A percentile compares a stretch with the other conserved stretches of the same genome.
These are phyloP conservation scores for Philopedon plagiatum DNA, from an alignment of 2,888 invertebrate species.

Conservation along the genomic window DNA sequence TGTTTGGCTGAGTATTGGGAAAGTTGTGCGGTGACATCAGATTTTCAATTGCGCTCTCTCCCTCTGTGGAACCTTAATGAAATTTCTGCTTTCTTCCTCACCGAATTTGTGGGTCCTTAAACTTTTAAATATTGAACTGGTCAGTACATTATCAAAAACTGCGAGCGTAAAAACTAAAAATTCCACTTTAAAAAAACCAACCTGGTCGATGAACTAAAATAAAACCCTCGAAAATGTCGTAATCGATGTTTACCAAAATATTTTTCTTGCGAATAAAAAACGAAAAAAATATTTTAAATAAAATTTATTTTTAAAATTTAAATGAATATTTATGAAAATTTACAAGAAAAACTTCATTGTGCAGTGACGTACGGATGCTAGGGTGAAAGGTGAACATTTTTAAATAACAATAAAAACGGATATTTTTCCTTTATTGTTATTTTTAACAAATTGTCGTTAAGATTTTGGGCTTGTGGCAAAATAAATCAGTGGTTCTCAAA, in stretches of 20 bases:
- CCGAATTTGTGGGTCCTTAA: constrained; percentile 43
- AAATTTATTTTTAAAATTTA: constrained; percentile 19
- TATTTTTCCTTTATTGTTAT: constrained; percentile 35
- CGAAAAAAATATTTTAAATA: constrained; percentile 2
- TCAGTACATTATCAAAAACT: constrained; percentile 36
- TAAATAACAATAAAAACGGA: constrained; percentile 38
- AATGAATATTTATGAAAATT: constrained; percentile 9
- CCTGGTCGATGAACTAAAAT: not conserved
- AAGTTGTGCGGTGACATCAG: no score
- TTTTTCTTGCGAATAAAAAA: not conserved
- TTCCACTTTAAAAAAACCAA: not conserved
- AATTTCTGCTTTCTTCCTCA: constrained; percentile 27
- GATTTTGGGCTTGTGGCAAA: not conserved
- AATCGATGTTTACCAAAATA: constrained; percentile 4
- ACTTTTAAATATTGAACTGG: constrained; percentile 46
- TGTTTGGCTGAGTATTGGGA: no score
- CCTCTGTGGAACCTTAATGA: not conserved
- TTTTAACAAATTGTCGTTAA: constrained; percentile 34
- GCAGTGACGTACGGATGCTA: constrained; percentile 15
- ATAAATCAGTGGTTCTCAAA: constrained; percentile 12
- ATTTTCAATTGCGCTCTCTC: no score
- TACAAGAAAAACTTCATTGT: constrained; percentile 24
- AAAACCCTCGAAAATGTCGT: not conserved
- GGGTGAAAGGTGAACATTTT: constrained; percentile 42
- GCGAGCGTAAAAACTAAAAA: not conserved